Evolutionary conservation across 1,140 invertebrate genomes (phyloP).

Genomic region (Charaxes varanes): DNA sequence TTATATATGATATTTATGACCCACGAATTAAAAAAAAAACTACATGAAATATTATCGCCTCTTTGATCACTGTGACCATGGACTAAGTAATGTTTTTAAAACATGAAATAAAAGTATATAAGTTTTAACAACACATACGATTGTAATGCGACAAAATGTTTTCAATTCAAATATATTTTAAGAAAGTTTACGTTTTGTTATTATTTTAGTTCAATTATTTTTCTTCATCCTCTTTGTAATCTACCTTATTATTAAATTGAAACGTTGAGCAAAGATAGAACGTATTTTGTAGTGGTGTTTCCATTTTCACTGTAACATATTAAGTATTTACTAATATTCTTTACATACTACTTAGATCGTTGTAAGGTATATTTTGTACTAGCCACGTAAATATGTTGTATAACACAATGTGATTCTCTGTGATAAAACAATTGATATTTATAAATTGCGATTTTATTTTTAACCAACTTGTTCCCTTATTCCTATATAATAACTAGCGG

Average conservation of each 20-base stretch:
- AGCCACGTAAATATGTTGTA: slow-evolving; percentile 70
- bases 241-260: slow-evolving; percentile 13
- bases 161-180: too few species aligned
- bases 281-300: slow-evolving; percentile 55
- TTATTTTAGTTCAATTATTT: slow-evolving; percentile 40
- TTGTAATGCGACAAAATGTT: too few species aligned
- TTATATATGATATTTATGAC: too few species aligned
- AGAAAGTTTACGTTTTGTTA: slow-evolving; percentile 35
- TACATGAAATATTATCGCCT: too few species aligned
- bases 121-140: too few species aligned
- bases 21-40: too few species aligned
- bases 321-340: slow-evolving; percentile 40
- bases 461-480: too few species aligned
- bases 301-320: slow-evolving; percentile 35
- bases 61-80: too few species aligned
- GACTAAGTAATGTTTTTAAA: too few species aligned
- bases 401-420: slow-evolving; percentile 74
- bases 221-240: slow-evolving; percentile 22
- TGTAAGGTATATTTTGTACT: slow-evolving; percentile 67
- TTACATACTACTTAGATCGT: slow-evolving; percentile 46
- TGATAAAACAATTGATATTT: slow-evolving; percentile 73
- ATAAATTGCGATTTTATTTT: slow-evolving; percentile 55
- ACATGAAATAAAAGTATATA: too few species aligned
- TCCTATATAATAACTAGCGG: too few species aligned
- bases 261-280: slow-evolving; percentile 28